These are phyloP conservation scores for Pollenia griseotomentosa DNA, from an alignment of 2,888 invertebrate genomes.

Conservation along the genomic window DNA sequence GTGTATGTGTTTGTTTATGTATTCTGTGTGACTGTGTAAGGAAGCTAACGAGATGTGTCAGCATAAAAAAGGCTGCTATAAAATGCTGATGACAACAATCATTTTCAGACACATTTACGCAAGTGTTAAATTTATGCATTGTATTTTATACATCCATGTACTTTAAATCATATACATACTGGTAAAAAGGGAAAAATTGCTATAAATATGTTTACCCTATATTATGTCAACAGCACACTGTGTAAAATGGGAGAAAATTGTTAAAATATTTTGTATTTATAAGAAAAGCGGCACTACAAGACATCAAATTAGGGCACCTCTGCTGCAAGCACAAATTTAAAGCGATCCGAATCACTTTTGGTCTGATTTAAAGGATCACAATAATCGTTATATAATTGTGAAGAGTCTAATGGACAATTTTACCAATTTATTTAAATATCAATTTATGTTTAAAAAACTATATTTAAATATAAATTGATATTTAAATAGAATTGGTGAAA, in stretches of 20 bases:
- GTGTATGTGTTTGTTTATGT: background rate
- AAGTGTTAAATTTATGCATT: conserved; percentile 65
- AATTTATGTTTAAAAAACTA: too few species aligned
- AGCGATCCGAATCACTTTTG: too few species aligned
- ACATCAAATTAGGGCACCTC: too few species aligned
- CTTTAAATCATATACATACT: background rate
- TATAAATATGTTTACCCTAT: background rate
- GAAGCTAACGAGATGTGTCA: conserved; percentile 65
- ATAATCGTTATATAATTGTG: too few species aligned
- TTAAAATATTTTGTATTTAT: too few species aligned
- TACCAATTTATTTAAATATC: too few species aligned
- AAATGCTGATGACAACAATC: conserved; percentile 69
- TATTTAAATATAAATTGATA: too few species aligned
- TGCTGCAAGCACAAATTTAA: too few species aligned
- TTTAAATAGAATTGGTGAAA: too few species aligned
- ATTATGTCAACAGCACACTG: background rate
- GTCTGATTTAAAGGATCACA: too few species aligned
- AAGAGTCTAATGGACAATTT: too few species aligned
- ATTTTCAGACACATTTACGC: conserved; percentile 65
- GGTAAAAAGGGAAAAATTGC: background rate
- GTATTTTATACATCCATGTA: conserved; percentile 3
- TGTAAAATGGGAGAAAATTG: background rate
- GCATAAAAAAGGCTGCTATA: conserved; percentile 57
- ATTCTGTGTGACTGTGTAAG: conserved; percentile 26
- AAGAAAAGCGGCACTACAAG: too few species aligned